These are phyloP conservation scores for Seladonia tumulorum DNA, from an alignment of 2,888 invertebrate species.

Conservation along the genomic window DNA sequence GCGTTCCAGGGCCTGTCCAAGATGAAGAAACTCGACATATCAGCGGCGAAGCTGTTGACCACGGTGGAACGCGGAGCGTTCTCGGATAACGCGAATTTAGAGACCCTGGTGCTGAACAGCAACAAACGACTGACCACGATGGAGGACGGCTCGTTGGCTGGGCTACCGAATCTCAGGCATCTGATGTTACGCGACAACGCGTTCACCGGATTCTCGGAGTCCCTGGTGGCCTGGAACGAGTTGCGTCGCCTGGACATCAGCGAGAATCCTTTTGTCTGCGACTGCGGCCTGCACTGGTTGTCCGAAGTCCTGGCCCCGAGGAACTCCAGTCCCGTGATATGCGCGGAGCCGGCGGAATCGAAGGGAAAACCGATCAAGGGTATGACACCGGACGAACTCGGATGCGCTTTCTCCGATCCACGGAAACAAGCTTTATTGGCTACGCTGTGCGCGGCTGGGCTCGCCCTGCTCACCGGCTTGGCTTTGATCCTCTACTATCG, in stretches of 20 bases:
- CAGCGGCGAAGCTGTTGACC: slow-evolving; percentile 90
- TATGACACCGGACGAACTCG: slow-evolving; percentile 91
- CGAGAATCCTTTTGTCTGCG: slow-evolving; percentile 93
- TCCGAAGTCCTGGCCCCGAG: slow-evolving; percentile 89
- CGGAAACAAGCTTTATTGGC: slow-evolving; percentile 92
- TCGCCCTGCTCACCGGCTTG: slow-evolving; percentile 89
- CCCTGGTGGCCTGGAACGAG: slow-evolving; percentile 92
- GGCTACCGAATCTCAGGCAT: slow-evolving; percentile 91
- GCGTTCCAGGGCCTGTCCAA: slow-evolving; percentile 92
- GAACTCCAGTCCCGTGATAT: slow-evolving; percentile 90
- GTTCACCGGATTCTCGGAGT: slow-evolving; percentile 90
- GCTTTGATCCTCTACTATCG: slow-evolving; percentile 90
- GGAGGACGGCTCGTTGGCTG: slow-evolving; percentile 91
- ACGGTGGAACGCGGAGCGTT: slow-evolving; percentile 92
- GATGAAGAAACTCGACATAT: slow-evolving; percentile 91
- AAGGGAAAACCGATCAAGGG: slow-evolving; percentile 87
- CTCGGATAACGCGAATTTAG: slow-evolving; percentile 92
- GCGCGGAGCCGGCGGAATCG: slow-evolving; percentile 90
- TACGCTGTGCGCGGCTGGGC: slow-evolving; percentile 90
- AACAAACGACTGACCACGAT: slow-evolving; percentile 91
- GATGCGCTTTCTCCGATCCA: slow-evolving; percentile 92
- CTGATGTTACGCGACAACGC: slow-evolving; percentile 92
- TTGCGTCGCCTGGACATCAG: slow-evolving; percentile 91
- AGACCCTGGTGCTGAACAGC: slow-evolving; percentile 90
- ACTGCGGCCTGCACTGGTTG: slow-evolving; percentile 93